Percentiles rank a stretch among this genome's conserved stretches.
phyloP scores from a whole-genome alignment of 2,797 vertebrate genomes.

The Characodon lateralis region DNA sequence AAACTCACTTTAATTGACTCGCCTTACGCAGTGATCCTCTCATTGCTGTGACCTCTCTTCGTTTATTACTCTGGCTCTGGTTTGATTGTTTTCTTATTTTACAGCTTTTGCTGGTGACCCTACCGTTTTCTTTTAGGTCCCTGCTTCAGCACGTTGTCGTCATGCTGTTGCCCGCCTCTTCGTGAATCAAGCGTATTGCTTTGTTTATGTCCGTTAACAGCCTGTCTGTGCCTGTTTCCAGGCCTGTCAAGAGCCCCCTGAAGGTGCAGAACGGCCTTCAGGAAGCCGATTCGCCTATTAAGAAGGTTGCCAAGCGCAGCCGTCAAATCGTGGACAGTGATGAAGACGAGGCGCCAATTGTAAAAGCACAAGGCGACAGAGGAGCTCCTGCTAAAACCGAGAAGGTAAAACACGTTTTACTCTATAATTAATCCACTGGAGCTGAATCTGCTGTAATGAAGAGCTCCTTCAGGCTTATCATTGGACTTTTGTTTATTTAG shows the following conservation, averaged over 20 bases:
- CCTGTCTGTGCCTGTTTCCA: slow-evolving; percentile 26
- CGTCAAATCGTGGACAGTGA: slow-evolving; percentile 81
- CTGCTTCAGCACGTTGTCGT: background rate
- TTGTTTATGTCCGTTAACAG: background rate
- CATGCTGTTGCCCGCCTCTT: background rate
- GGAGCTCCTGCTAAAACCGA: slow-evolving; percentile 28
- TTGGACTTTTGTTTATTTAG: slow-evolving; percentile 29
- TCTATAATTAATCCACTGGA: background rate
- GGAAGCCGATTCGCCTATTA: slow-evolving; percentile 73
- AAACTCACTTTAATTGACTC: slow-evolving; percentile 46
- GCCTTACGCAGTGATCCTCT: slow-evolving; percentile 35
- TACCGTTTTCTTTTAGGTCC: background rate
- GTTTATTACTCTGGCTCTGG: slow-evolving; percentile 32
- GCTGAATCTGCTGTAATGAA: slow-evolving; percentile 2
- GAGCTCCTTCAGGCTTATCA: slow-evolving; percentile 31
- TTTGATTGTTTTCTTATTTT: slow-evolving; percentile 28
- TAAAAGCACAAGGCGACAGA: slow-evolving; percentile 58
- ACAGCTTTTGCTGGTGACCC: slow-evolving; percentile 10
- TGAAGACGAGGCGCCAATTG: slow-evolving; percentile 65
- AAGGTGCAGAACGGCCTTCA: slow-evolving; percentile 78
- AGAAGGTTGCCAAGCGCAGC: slow-evolving; percentile 73
- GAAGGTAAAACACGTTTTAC: slow-evolving; percentile 45
- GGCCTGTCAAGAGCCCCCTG: slow-evolving; percentile 77
- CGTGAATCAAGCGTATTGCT: slow-evolving; percentile 1
- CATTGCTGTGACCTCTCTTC: slow-evolving; percentile 39